Evolutionary conservation across 1,140 invertebrate genomes (phyloP).

Genomic region (Pogonus chalceus): DNA sequence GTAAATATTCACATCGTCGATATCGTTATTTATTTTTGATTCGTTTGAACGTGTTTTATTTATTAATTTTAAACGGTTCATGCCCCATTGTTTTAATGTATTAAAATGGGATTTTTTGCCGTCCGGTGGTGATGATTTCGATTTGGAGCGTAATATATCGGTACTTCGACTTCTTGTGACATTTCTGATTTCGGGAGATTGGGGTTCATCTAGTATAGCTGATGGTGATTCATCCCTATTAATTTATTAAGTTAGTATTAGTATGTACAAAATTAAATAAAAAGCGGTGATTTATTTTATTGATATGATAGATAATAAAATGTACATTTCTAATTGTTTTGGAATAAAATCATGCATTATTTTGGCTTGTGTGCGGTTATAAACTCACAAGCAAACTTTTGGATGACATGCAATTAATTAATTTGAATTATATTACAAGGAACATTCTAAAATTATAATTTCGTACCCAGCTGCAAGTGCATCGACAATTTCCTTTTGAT

Average conservation of each 20-base stretch:
- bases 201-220: slow-evolving; percentile 38
- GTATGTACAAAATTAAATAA: slow-evolving; percentile 3
- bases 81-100: slow-evolving; percentile 71
- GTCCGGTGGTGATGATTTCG: slow-evolving; percentile 44
- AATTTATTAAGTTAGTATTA: slow-evolving; percentile 7
- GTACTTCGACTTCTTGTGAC: slow-evolving; percentile 53
- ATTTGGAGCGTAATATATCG: slow-evolving; percentile 49
- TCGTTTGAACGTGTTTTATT: slow-evolving; percentile 42
- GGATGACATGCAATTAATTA: not conserved
- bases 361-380: not conserved
- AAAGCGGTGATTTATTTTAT: not conserved
- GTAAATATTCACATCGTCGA: slow-evolving; percentile 51
- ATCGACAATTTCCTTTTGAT: slow-evolving; percentile 75
- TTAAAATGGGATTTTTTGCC: slow-evolving; percentile 70
- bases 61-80: slow-evolving; percentile 62
- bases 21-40: slow-evolving; percentile 28
- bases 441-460: not conserved
- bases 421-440: not conserved
- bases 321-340: not conserved
- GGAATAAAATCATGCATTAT: not conserved
- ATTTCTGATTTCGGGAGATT: slow-evolving; percentile 38
- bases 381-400: not conserved
- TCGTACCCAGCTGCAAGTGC: slow-evolving; percentile 62
- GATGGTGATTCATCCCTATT: slow-evolving; percentile 45
- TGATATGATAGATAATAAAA: slow-evolving; percentile 10